Evolutionary conservation across 2,113 vertebrate genomes (phyloP), one percentile per base, ranked within the genome.

Genomic region (Clarias gariepinus): DNA sequence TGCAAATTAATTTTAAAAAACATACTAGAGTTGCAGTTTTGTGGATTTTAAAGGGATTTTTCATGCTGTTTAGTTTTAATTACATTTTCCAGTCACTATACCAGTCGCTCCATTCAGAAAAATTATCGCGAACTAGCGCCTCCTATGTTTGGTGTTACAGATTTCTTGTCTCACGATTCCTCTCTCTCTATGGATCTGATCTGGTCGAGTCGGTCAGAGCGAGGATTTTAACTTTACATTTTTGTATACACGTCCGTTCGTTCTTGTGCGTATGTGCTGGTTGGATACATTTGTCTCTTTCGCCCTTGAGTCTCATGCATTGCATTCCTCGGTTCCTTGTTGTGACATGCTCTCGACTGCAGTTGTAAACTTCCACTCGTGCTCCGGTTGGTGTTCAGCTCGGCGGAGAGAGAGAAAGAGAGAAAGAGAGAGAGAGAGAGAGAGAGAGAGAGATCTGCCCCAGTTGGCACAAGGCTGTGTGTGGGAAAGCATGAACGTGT

Each of bases 271-370:
- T 85, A 81, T 88, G 74, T 88, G 84, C 77, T 23, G 77, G 68
- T 80, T 76, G 28, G 19, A 58, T 85, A 85, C 60, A 82, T 76
- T 53, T 73, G 66, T 64, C 23, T 77, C 30, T n/a, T 84, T 84
- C 41, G 33, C 15, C 82, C 4, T 13, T 57, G 23, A 10, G 58
- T 63, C 33, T n/a, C n/a, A n/a, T 23, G 30, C 58, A n/a, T 58
- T 53, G 57, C 86, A 84, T 83, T 84, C 81, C 64, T 84, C 36
- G 64, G 15, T 85, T 52, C 69, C 60, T 63, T 87, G 85, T 87
- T 64, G 68, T 55, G 68, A 86, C 85, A 82, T 28, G 79, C 69
- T 86, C 78, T 61, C 36, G 8, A 58, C 57, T 88, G 28, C 11
- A 53, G 69, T 80, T 69, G 53, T 87, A 80, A 84, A 81, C 74